phyloP scores from a whole-genome alignment of 2,113 vertebrate species.

The Strigops habroptila region DNA sequence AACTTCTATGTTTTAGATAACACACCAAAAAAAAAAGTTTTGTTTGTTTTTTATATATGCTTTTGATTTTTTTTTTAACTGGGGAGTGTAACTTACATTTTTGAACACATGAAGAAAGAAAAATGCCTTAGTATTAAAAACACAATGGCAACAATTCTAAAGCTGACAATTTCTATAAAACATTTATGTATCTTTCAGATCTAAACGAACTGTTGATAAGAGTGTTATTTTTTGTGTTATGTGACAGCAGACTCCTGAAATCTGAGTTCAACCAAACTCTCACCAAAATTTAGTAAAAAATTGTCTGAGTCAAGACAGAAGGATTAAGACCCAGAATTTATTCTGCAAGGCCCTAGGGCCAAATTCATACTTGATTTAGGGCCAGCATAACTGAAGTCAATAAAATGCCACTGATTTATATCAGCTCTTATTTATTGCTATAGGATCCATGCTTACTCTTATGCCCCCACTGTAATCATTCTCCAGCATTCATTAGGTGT shows the following conservation, averaged over 20 bases:
- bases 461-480: neutral
- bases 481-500: neutral
- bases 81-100: neutral
- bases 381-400: constrained; percentile 2
- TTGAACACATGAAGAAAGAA: neutral
- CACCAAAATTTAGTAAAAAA: neutral
- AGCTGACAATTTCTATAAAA: neutral
- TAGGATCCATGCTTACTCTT: neutral
- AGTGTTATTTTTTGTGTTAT: neutral
- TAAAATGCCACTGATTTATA: constrained; percentile 34
- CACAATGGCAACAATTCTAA: neutral
- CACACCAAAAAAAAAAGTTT: neutral
- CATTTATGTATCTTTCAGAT: neutral
- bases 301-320: neutral
- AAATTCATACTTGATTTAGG: constrained; percentile 31
- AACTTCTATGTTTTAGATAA: neutral
- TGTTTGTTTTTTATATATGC: neutral
- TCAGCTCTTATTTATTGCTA: constrained; percentile 22
- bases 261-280: neutral
- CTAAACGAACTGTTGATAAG: neutral
- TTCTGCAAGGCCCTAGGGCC: neutral
- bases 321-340: neutral
- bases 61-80: neutral
- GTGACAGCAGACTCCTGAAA: neutral
- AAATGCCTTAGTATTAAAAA: neutral